Base-by-base conservation (phyloP, 2,888 invertebrate species). In the Ernsta delagoae region DNA sequence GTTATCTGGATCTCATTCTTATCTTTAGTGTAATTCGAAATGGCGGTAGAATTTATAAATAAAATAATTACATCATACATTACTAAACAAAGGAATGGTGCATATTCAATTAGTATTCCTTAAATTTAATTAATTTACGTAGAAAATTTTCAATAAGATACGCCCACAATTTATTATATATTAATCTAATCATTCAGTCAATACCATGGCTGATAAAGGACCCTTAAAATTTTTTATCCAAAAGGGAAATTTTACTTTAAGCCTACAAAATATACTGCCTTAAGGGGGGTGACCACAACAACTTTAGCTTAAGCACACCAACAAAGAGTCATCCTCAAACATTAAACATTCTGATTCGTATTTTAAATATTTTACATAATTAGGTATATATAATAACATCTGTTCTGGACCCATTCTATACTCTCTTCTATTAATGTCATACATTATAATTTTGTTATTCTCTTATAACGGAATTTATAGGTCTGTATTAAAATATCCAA, bases 401-500 rank as follows among this genome's bases (percentile, higher is more conserved):
- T 61, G 54, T 61, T 67, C 67, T 67, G 67, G 67, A 67, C 67
- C 67, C 60, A 60, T 67, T 43, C 60, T 67, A 61, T 53, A 60
- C 54, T 60, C 53, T 53, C 31, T 60, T 56, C 54, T 54, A 5
- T 60, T 16, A 36, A 39, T 34, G 12, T 31, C 12, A 24, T 11
- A 31, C n/a, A 56, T 57, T 43, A 34, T 48, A n/a, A 6, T 39
- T 39, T 8, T 41, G 41, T 41, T 41, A 8, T 0, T 57, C 6
- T 12, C 7, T 24, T 3, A 56, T 12, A 54, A 6, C 6, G 3
- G n/a, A n/a, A n/a, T n/a, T n/a, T n/a, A n/a, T 45, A 45, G 45
- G 9, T 45, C 45, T 45, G 45, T 11, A n/a, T 45, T 45, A 4
- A 45, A 45, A 45, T n/a, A n/a, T 45, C 11, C 45, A n/a, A 7